Evolutionary conservation across 2,888 invertebrate species (phyloP), one percentile per base, ranked within the genome.

Genomic region (Liposcelis brunnea): DNA sequence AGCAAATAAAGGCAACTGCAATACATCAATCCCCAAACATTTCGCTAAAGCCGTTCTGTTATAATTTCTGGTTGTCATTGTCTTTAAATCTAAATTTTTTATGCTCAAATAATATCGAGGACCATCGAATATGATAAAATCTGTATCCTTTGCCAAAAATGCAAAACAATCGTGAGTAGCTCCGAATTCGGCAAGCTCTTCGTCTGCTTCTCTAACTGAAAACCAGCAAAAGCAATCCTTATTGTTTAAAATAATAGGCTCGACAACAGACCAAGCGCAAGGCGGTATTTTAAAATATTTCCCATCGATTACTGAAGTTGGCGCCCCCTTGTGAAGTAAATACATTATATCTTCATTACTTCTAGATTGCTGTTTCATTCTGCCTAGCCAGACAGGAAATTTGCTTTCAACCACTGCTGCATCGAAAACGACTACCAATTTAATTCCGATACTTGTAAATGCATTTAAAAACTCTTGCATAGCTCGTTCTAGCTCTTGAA

Each of bases 81-180:
- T 51, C 12, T 54, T 46, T n/a, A 58, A 33, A 44, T 58, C 50
- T 19, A 60, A 49, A 43, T 57, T 51, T 15, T 52, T 52, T 15
- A 55, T 49, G n/a, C 58, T 58, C n/a, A 59, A 50, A 36, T 59
- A 59, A 47, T 55, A 56, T 5, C 53, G 50, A 19, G 55, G 53
- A 1, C 56, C 54, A 42, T 55, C 53, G 46, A 53, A 55, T 21
- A 59, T 57, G 12, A 58, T 49, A 49, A 55, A 60, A 48, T 60
- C 60, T 0, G 58, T 52, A 49, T 60, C 60, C 49, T 59, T 58
- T 14, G 55, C 56, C 7, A 60, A 49, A 42, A 59, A 57, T 1
- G 55, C 60, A 49, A 59, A 57, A 32, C 55, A 57, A 3, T 54
- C 49, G 42, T 56, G 50, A 12, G 48, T 50, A 31, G 49, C 49